These are phyloP conservation scores for Cenopis cana DNA, from an alignment of 2,888 invertebrate genomes.

Conservation along the genomic window DNA sequence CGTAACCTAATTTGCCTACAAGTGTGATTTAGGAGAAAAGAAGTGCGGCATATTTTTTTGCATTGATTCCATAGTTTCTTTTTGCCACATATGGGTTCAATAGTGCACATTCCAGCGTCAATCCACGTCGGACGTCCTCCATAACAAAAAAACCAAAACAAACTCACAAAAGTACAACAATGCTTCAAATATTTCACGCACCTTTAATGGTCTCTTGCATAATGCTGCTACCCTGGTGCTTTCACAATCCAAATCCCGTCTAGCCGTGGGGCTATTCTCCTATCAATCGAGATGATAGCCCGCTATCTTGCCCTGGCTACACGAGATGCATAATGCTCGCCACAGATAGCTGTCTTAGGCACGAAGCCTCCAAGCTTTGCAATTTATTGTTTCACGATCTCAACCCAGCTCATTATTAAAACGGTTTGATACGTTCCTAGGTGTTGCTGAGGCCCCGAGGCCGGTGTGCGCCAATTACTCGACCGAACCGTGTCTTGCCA, in stretches of 20 bases:
- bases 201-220: slow-evolving; percentile 71
- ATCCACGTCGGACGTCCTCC: background rate
- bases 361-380: slow-evolving; percentile 85
- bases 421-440: slow-evolving; percentile 84
- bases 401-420: slow-evolving; percentile 83
- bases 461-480: slow-evolving; percentile 79
- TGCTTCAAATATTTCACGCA: slow-evolving; percentile 51
- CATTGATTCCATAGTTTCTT: background rate
- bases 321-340: slow-evolving; percentile 82
- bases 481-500: slow-evolving; percentile 62
- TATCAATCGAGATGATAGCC: slow-evolving; percentile 85
- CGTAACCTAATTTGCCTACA: background rate
- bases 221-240: slow-evolving; percentile 60
- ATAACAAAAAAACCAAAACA: slow-evolving; percentile 31
- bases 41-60: background rate
- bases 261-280: slow-evolving; percentile 81
- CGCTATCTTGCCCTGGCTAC: slow-evolving; percentile 73
- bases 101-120: slow-evolving; percentile 20
- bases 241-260: slow-evolving; percentile 73
- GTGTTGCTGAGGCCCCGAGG: slow-evolving; percentile 82
- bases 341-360: slow-evolving; percentile 83
- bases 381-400: slow-evolving; percentile 86
- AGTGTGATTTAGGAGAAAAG: background rate
- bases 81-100: slow-evolving; percentile 9
- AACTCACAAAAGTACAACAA: slow-evolving; percentile 32